Evolutionary conservation across 2,888 invertebrate species (phyloP), one percentile per base, ranked within the genome.

Genomic region (Leucoma salicis): DNA sequence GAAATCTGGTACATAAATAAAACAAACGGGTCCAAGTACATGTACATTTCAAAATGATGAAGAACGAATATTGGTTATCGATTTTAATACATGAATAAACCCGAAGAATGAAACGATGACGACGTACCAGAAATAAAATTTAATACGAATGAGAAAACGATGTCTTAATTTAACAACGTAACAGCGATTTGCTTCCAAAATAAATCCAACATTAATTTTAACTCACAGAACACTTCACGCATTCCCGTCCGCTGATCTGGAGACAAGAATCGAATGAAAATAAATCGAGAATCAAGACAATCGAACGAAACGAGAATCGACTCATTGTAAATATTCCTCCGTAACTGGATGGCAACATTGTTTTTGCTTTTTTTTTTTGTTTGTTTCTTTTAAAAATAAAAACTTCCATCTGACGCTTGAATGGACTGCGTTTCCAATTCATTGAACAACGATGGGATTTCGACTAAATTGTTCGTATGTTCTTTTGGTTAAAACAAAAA

Each of bases 231-330:
- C 70, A 64, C 57, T 69, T 66, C 69, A 69, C 62, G 67, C 68
- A 67, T 61, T 61, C 60, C 49, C 56, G 35, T 36, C 58, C 56
- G 56, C 53, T 61, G 62, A 63, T 67, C 66, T 51, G 55, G 61
- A 66, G 66, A 66, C 66, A 67, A 63, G 67, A 64, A 79, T 78
- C 78, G 73, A 74, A 72, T 74, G 59, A 67, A 63, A 65, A 65
- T 67, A 70, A 74, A 79, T 76, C 70, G 73, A 74, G 74, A 74
- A 74, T 74, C 70, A 66, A 72, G 75, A 80, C 78, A 74, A 72
- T 74, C 74, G 78, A 64, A 61, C 57, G 63, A 64, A 55, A 58
- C 53, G 54, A 59, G 46, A 41, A 39, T 54, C 55, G 52, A 55
- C 50, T 60, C 60, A 50, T 66, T 60, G 68, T 62, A 64, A 70